Evolutionary conservation across 2,797 vertebrate genomes (phyloP).

Genomic region (Helarctos malayanus): DNA sequence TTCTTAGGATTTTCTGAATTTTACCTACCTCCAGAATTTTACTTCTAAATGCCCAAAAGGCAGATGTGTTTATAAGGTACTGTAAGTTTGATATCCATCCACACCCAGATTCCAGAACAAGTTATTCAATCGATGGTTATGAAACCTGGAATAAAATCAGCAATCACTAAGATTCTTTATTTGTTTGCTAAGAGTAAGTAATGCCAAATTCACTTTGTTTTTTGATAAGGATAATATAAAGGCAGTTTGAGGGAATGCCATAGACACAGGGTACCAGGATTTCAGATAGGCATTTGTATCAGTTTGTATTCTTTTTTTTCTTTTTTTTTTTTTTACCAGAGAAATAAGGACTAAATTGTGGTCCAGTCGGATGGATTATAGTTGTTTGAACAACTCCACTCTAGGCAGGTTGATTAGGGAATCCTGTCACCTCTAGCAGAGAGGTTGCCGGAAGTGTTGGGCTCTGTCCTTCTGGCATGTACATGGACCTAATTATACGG

Average conservation of each 20-base stretch:
- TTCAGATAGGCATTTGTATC: not conserved
- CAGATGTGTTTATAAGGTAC: not conserved
- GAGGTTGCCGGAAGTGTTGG: not conserved
- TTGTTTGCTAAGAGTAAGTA: slow-evolving; percentile 40
- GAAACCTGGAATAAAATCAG: slow-evolving; percentile 40
- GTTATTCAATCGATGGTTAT: not conserved
- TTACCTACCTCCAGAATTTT: not conserved
- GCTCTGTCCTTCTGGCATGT: not conserved
- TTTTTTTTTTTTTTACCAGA: not conserved
- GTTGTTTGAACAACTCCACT: not conserved
- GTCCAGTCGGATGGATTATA: not conserved
- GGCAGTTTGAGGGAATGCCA: not conserved
- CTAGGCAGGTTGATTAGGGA: not conserved
- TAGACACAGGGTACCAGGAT: not conserved
- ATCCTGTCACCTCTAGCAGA: not conserved
- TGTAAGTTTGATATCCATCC: not conserved
- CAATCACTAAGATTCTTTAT: not conserved
- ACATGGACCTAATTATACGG: not conserved
- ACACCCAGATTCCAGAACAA: not conserved
- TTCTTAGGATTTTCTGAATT: slow-evolving; percentile 56
- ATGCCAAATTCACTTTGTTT: slow-evolving; percentile 24
- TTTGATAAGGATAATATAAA: slow-evolving; percentile 15
- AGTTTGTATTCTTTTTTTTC: not conserved
- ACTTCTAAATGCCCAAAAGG: not conserved
- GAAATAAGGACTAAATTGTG: not conserved